Conservation (phyloP, 2,797 vertebrate genomes). For the Amblyraja radiata region DNA sequence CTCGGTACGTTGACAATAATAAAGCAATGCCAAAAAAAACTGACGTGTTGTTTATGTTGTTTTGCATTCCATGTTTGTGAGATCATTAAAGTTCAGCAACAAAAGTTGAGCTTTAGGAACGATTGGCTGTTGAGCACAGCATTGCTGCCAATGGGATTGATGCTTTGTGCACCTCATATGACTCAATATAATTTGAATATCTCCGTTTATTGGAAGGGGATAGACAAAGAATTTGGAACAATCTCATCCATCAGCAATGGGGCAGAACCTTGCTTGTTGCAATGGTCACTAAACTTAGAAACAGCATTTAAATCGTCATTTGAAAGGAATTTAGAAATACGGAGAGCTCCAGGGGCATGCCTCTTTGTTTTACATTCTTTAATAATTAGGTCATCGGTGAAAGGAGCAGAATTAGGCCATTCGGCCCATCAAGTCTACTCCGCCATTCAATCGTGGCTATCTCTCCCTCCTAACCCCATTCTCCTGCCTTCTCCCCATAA, state of each 20-base stretch:
- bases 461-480: no score
- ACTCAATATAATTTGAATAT: not conserved
- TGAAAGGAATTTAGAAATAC: not conserved
- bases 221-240: not conserved
- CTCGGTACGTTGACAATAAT: no score
- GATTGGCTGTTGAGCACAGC: not conserved
- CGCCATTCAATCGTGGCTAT: no score
- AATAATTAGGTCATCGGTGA: no score
- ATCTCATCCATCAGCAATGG: not conserved
- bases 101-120: not conserved
- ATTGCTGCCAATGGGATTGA: not conserved
- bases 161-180: not conserved
- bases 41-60: not conserved
- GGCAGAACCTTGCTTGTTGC: not conserved
- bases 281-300: not conserved
- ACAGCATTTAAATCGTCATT: not conserved
- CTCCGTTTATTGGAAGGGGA: not conserved
- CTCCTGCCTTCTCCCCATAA: no score
- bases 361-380: no score
- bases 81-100: not conserved
- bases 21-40: not conserved
- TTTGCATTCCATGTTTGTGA: constrained; percentile 7
- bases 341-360: not conserved
- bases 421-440: no score
- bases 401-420: no score